Base-by-base conservation (phyloP, 92 coral and sea anemone species). In the Phenganax subtilis region DNA sequence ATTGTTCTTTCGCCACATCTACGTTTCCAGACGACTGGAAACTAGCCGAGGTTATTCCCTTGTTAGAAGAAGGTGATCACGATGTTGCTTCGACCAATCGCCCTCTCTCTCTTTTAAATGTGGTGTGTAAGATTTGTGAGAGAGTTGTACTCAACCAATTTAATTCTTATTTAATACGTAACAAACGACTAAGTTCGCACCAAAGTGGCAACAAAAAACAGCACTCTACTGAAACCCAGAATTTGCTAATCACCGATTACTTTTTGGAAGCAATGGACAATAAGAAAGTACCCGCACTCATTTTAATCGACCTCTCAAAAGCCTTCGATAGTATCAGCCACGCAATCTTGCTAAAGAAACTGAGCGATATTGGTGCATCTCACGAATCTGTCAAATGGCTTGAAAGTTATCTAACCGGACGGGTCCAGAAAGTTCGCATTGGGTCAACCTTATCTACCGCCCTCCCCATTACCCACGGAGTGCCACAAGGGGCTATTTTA, bases 41-140 rank as follows among this genome's bases (percentile, higher is more conserved):
- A 71, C 25, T 16, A 84, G 84, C 91, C 12, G 88, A 81, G 64
- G 88, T 88, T 56, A 88, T 88, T 29, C 88, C 90, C 9, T 59
- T 84, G 47, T 10, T 88, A 79, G 84, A 85, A 81, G 86, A 80
- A 12, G 88, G 87, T 37, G 80, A 71, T 75, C 81, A 82, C 55
- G 85, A 85, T 47, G 47, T 28, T 31, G 81, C 86, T 53, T 73
- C 89, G 57, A 86, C 63, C 61, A 83, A 86, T 59, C 84, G 84
- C 58, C 89, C 89, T 54, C 75, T 86, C 44, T 76, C 83, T n/a
- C 81, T 86, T 14, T 77, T 86, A 53, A 61, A 79, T 69, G 80
- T 83, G 54, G 89, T 84, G 54, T 86, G 85, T 58, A 87, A 87
- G 80, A 67, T 87, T 57, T 87, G 87, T 20, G 25, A 20, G 25